Evolutionary conservation across 2,113 vertebrate species (phyloP).

Genomic region (Macquaria ambigua): DNA sequence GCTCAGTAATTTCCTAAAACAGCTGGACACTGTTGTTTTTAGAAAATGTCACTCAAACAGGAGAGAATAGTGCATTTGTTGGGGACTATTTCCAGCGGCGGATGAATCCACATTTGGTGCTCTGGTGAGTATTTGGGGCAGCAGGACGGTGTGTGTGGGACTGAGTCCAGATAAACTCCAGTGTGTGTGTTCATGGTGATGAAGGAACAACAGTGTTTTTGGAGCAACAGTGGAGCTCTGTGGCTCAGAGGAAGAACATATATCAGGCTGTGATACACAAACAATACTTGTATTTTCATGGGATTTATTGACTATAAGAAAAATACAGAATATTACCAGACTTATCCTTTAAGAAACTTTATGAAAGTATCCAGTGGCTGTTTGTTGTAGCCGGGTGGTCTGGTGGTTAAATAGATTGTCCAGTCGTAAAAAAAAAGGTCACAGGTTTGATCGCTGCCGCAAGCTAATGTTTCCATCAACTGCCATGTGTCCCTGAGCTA

Average conservation of each 20-base stretch:
- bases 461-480: conserved; percentile 40
- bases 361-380: not conserved
- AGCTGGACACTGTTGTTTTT: not conserved
- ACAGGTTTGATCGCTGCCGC: conserved; percentile 44
- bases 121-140: not conserved
- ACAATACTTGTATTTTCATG: not conserved
- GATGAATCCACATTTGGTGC: not conserved
- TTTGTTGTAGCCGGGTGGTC: conserved; percentile 32
- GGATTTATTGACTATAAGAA: not conserved
- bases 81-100: not conserved
- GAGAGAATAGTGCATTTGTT: not conserved
- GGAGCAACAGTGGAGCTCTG: not conserved
- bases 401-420: conserved; percentile 6
- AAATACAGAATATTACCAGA: not conserved
- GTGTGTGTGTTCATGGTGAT: not conserved
- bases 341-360: not conserved
- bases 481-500: conserved; percentile 7
- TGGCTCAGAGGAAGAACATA: not conserved
- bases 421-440: conserved; percentile 36
- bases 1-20: not conserved
- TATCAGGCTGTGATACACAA: not conserved
- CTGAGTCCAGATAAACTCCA: not conserved
- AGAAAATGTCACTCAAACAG: no score
- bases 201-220: not conserved
- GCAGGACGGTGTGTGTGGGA: not conserved